Evolutionary conservation across 2,888 invertebrate genomes (phyloP), one percentile per base, ranked within the genome.

Genomic region (Cryptosula pallasiana): DNA sequence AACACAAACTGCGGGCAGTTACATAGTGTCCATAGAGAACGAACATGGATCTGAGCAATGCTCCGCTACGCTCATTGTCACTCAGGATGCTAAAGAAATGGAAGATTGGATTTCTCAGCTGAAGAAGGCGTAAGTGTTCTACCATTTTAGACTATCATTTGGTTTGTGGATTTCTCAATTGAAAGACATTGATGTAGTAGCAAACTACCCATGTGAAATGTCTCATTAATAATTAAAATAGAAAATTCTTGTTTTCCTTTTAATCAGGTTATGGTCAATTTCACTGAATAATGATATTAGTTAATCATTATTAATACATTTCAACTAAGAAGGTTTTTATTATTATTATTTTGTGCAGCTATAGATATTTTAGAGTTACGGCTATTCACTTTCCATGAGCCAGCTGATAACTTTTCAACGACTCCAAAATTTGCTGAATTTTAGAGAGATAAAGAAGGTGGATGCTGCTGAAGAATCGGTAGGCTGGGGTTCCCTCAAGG

Each of bases 41-140:
- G 83, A 83, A 73, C 82, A 82, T 71, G 83, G 83, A 29, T 73
- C 78, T 2, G 80, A 80, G 45, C 77, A 79, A n/a, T 80, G 79
- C 25, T 80, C 84, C 1, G 83, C 79, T 9, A 84, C 84, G 0
- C 79, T 84, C 35, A 84, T 84, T 75, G 83, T 83, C 13, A 84
- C 84, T 1, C 79, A 81, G 73, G 82, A 81, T 69, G 78, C 79
- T 35, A 82, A 82, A 71, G 84, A 84, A 70, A 82, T 79, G 0
- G 79, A 79, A 45, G 84, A 84, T 77, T 84, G 83, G 84, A 79
- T 80, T 72, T 77, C 80, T 3, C 76, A 78, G 71, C 80, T 84
- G 71, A 82, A 82, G 77, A 81, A 82, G 75, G 80, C 81, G 83
- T 83, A 74, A 72, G 76, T 73, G 55, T 23, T 29, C 55, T 29